A percentile compares a stretch with the other conserved stretches of the same genome.
These are phyloP conservation scores for Phyllopteryx taeniolatus DNA, from an alignment of 2,113 vertebrate genomes.

Conservation along the genomic window DNA sequence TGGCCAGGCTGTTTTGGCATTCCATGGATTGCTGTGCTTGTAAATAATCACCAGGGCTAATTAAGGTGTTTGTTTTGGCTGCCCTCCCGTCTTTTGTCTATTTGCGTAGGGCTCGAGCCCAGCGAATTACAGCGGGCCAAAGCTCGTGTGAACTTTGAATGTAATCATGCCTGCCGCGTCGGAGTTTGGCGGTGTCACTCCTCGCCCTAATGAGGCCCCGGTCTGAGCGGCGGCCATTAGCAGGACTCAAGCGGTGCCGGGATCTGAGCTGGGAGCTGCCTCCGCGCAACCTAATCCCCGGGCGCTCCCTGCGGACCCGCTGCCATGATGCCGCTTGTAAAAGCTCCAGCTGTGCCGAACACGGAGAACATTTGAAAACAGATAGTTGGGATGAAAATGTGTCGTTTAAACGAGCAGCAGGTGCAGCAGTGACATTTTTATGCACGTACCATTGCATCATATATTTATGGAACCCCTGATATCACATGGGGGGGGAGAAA, in stretches of 20 bases:
- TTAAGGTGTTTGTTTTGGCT: slow-evolving; percentile 64
- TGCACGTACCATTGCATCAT: background rate
- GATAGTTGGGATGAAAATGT: slow-evolving; percentile 8
- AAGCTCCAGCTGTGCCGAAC: slow-evolving; percentile 54
- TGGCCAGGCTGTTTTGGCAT: background rate
- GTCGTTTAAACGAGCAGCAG: slow-evolving; percentile 2
- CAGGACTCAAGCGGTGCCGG: slow-evolving; percentile 59
- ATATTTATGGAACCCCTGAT: background rate
- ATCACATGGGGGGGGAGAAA: background rate
- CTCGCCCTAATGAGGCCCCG: slow-evolving; percentile 65
- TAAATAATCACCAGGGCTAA: slow-evolving; percentile 43
- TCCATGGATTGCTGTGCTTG: background rate
- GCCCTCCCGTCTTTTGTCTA: slow-evolving; percentile 66
- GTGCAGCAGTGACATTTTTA: background rate
- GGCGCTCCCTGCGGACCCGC: slow-evolving; percentile 50
- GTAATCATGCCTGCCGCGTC: slow-evolving; percentile 60
- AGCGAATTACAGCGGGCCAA: slow-evolving; percentile 66
- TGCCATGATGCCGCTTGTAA: slow-evolving; percentile 44
- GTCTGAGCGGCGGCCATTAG: slow-evolving; percentile 64
- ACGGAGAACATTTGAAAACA: slow-evolving; percentile 60
- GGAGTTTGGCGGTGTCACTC: slow-evolving; percentile 62
- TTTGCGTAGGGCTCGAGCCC: slow-evolving; percentile 59
- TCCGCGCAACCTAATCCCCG: slow-evolving; percentile 60
- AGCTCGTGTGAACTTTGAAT: slow-evolving; percentile 71
- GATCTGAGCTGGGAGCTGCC: slow-evolving; percentile 33